Conservation (phyloP, 2,113 vertebrate genomes). For the Ia io region DNA sequence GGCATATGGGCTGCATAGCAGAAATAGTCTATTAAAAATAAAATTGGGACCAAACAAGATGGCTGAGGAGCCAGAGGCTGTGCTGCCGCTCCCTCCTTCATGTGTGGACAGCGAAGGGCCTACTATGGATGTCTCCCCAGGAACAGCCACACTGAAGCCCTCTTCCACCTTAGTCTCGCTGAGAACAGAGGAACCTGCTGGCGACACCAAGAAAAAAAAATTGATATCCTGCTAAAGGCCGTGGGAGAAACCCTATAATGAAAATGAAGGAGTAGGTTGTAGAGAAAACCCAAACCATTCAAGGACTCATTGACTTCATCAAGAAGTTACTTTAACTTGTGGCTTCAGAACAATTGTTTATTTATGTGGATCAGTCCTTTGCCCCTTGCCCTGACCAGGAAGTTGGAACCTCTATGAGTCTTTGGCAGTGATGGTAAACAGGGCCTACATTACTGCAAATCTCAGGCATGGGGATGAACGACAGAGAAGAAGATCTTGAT, state of each 20-base stretch:
- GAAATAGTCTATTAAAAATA: neutral
- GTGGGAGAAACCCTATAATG: conserved; percentile 97
- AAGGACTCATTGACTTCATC: conserved; percentile 94
- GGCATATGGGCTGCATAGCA: neutral
- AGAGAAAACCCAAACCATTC: conserved; percentile 92
- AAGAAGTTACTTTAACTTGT: conserved; percentile 95
- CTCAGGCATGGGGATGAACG: conserved; percentile 96
- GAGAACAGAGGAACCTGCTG: conserved; percentile 71
- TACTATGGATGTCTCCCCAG: conserved; percentile 35
- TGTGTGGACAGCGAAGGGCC: conserved; percentile 28
- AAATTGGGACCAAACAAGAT: conserved; percentile 36
- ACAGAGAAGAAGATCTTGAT: neutral
- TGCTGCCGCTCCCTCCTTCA: neutral
- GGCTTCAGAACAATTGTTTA: conserved; percentile 94
- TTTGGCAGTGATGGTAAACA: conserved; percentile 98
- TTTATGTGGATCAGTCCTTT: conserved; percentile 99
- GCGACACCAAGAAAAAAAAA: conserved; percentile 86
- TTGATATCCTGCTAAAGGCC: conserved; percentile 94
- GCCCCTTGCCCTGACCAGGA: conserved; percentile 97
- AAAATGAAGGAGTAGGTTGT: conserved; percentile 98
- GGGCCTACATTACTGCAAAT: conserved; percentile 98
- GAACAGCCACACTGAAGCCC: conserved; percentile 45
- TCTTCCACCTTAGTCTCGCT: conserved; percentile 73
- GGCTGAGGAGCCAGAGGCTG: conserved; percentile 63
- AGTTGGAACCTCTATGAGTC: conserved; percentile 97